Evolutionary conservation across 2,888 invertebrate species (phyloP).

Genomic region (Mimachlamys varia): DNA sequence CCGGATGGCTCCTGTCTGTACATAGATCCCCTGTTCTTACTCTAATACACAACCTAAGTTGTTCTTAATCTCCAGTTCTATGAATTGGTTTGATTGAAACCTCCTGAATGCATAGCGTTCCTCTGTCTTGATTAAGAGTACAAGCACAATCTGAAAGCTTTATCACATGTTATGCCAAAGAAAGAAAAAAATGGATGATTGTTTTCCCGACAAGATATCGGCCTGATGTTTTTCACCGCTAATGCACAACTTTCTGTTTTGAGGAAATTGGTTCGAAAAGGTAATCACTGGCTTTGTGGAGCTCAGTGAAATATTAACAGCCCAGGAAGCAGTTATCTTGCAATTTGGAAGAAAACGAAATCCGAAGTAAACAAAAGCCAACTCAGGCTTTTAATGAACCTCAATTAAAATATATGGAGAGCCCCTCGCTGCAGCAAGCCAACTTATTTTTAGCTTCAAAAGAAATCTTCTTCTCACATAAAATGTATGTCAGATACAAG

Average conservation of each 20-base stretch:
- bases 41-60: constrained; percentile 1
- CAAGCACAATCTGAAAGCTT: constrained; percentile 28
- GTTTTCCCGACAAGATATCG: neutral
- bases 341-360: neutral
- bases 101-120: neutral
- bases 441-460: constrained; percentile 13
- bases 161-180: neutral
- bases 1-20: neutral
- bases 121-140: constrained; percentile 16
- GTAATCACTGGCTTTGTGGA: constrained; percentile 22
- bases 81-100: constrained; percentile 3
- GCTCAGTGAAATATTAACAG: constrained; percentile 20
- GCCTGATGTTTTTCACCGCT: neutral
- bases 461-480: neutral
- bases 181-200: neutral
- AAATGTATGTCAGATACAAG: neutral
- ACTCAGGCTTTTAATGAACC: neutral
- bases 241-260: constrained; percentile 21
- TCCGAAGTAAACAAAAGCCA: neutral
- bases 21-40: neutral
- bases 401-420: neutral
- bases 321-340: constrained; percentile 6
- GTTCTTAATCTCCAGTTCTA: constrained; percentile 9
- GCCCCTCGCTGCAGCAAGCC: neutral
- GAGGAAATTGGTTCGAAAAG: neutral